Evolutionary conservation across 2,797 vertebrate species (phyloP), one percentile per base, ranked within the genome.

Genomic region (Ceryle rudis): DNA sequence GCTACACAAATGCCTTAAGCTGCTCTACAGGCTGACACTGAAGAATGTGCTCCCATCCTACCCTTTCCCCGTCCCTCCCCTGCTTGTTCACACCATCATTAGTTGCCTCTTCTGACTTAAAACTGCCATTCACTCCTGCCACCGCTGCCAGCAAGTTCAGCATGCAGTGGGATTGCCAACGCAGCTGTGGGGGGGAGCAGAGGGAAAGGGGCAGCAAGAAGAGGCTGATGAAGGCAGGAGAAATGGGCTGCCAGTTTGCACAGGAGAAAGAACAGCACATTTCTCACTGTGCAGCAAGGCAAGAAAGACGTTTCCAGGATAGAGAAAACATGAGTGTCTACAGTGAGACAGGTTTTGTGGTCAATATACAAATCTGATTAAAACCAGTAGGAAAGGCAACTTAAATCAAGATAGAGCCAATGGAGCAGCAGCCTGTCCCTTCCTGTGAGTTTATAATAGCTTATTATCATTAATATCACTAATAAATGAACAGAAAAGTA

Each of bases 91-190:
- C 21, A 51, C 14, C 69, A 55, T 42, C 52, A 22, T 5, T 9
- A 25, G 10, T 14, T 17, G 21, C 22, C 82, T 71, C 35, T 33
- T 60, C 54, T 39, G 41, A 47, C 23, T 16, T 28, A 35, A 70
- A 78, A 33, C 39, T n/a, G 54, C 5, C 52, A 26, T n/a, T 41
- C 22, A 5, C 29, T 70, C 46, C 57, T 35, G 19, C 51, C 33
- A 77, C 14, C 17, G 15, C 57, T 54, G 29, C 65, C 65, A 37
- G 74, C 35, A 54, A 28, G 20, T 28, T 28, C 47, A 44, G 51
- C 2, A 5, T 25, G 39, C 52, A 37, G 42, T 5, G 1, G n/a
- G 51, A 57, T 2, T 8, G 8, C 16, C 0, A 4, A 31, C 7
- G 8, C 0, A 0, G 49, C 71, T 39, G 54, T 8, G 1, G 33